Evolutionary conservation across 2,888 invertebrate species (phyloP).

Genomic region (Stegophylla sp.): DNA sequence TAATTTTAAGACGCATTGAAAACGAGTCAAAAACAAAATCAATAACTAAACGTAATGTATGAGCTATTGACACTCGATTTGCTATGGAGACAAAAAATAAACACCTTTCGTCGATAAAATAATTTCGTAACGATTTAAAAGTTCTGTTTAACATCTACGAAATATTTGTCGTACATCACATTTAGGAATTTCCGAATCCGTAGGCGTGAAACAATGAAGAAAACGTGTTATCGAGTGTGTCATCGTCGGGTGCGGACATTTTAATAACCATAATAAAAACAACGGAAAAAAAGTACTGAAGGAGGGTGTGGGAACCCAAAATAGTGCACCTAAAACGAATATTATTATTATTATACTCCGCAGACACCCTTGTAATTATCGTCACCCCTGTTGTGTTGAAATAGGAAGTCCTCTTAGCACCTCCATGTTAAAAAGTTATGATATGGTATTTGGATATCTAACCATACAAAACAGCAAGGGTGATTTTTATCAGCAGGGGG

Average conservation of each 20-base stretch:
- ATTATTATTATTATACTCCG: slow-evolving; percentile 53
- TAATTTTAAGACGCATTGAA: too few species aligned
- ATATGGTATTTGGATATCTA: slow-evolving; percentile 52
- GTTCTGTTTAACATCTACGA: background rate
- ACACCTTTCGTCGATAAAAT: background rate
- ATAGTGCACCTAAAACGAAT: slow-evolving; percentile 47
- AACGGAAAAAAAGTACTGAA: slow-evolving; percentile 24
- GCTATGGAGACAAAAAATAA: too few species aligned
- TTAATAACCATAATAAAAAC: slow-evolving; percentile 57
- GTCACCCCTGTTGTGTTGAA: slow-evolving; percentile 51
- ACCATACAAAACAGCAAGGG: background rate
- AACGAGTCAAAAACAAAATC: background rate
- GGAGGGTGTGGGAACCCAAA: slow-evolving; percentile 42
- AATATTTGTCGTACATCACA: background rate
- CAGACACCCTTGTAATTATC: slow-evolving; percentile 58
- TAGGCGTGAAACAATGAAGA: slow-evolving; percentile 28
- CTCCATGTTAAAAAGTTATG: slow-evolving; percentile 54
- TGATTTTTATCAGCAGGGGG: background rate
- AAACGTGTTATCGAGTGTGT: slow-evolving; percentile 50
- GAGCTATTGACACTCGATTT: background rate
- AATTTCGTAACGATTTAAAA: background rate
- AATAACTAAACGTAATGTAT: background rate
- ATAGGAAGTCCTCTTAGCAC: slow-evolving; percentile 46
- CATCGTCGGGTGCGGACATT: slow-evolving; percentile 48
- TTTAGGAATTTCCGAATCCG: slow-evolving; percentile 20